A percentile compares a stretch with the other conserved stretches of the same genome.
Evolutionary conservation across 2,797 vertebrate species (phyloP).

Genomic region (Molothrus aeneus): DNA sequence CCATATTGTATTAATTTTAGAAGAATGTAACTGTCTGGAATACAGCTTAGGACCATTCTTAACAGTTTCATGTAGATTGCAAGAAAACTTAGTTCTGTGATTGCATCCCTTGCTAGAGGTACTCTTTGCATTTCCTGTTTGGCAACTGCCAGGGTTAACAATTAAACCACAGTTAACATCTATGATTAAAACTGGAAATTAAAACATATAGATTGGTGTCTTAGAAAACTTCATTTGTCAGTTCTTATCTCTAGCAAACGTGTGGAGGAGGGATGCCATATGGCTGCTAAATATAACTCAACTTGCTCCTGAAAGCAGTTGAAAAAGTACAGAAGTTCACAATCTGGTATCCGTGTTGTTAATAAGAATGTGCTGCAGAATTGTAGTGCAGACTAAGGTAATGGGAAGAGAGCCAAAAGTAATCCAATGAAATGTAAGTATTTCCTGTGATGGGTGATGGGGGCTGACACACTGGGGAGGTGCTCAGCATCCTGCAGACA

Average conservation of each 20-base stretch:
- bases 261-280: constrained; percentile 56
- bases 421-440: not conserved
- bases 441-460: not conserved
- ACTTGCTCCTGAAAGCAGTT: constrained; percentile 21
- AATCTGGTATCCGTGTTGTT: constrained; percentile 16
- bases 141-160: not conserved
- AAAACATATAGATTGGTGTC: constrained; percentile 5
- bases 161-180: not conserved
- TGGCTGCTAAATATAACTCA: constrained; percentile 62
- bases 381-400: not conserved
- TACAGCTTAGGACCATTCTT: not conserved
- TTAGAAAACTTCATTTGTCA: constrained; percentile 43
- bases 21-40: not conserved
- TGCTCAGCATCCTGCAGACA: not conserved
- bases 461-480: not conserved
- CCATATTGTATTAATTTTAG: not conserved
- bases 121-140: not conserved
- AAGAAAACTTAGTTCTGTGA: not conserved
- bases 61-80: not conserved
- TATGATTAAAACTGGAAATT: not conserved
- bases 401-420: not conserved
- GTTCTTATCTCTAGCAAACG: not conserved
- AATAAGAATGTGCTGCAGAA: not conserved
- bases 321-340: constrained; percentile 45
- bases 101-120: not conserved